A percentile compares a stretch with the other conserved stretches of the same genome.
phyloP scores from a whole-genome alignment of 2,113 vertebrate species.

The Takifugu bimaculatus region DNA sequence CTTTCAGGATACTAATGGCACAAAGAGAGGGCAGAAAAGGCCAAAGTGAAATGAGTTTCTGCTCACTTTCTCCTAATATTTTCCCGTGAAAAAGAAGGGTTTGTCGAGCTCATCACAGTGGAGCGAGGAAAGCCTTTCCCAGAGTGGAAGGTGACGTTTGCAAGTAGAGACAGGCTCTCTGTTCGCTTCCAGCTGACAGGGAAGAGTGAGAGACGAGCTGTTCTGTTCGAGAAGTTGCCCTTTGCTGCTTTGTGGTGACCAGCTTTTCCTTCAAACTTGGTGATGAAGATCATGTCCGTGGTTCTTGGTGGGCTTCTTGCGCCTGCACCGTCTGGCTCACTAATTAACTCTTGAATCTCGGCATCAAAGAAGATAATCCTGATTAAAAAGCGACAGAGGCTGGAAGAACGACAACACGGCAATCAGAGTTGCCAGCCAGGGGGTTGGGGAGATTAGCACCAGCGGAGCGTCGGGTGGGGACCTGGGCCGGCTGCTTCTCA shows the following conservation, averaged over 20 bases:
- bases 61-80: conserved; percentile 53
- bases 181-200: conserved; percentile 44
- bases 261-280: no score
- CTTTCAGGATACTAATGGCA: conserved; percentile 47
- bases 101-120: conserved; percentile 56
- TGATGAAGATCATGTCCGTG: conserved; percentile 6
- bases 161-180: conserved; percentile 53
- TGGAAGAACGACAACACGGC: conserved; percentile 46
- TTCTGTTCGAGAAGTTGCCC: conserved; percentile 19
- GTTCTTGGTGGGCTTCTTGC: conserved; percentile 13
- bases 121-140: conserved; percentile 48
- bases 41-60: conserved; percentile 56
- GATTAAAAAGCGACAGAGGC: conserved; percentile 65
- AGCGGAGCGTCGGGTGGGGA: conserved; percentile 9
- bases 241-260: not conserved
- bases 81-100: conserved; percentile 61
- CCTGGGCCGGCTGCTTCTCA: conserved; percentile 14
- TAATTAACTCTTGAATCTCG: conserved; percentile 57
- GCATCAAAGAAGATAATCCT: conserved; percentile 65
- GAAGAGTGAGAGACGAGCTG: conserved; percentile 30
- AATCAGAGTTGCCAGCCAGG: conserved; percentile 48
- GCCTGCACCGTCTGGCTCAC: conserved; percentile 34
- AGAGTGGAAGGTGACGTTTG: conserved; percentile 63
- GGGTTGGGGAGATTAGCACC: conserved; percentile 55
- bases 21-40: conserved; percentile 46